Base-by-base conservation (phyloP, 35 echinoderm and acorn worm genomes). In the Diadema setosum region DNA sequence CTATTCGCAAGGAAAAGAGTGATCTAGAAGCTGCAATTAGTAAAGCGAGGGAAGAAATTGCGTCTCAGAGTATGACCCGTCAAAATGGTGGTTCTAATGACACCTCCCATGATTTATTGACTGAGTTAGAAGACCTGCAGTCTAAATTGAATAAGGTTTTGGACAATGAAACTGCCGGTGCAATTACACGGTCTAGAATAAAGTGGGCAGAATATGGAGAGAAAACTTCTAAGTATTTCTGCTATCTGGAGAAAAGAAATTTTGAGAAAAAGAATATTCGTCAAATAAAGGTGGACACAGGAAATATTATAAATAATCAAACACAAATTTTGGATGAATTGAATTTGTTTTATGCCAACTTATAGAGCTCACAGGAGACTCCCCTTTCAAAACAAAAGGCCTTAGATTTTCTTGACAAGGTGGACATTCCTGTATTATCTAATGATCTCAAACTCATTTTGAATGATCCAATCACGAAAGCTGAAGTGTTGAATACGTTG, bases 211-310 rank as follows among this genome's bases (percentile, higher is more conserved):
- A 81, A 25, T 46, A 30, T 81, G 75, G 75, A 6, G 75, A 81
- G 24, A 81, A 45, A 81, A 45, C 39, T 46, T 42, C 75, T 3
- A 81, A 42, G 46, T 81, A 81, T 43, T 81, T 81, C 27, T 81
- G 75, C 42, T 44, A 81, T 25, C 41, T 45, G 2, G 75, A 81
- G 75, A 81, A 39, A 34, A 14, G 41, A 42, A 42, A 35, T 2
- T 8, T 44, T 81, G 75, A 81, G 39, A 81, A 81, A 42, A 81
- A 81, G 26, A 81, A 27, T 34, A 81, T 81, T 81, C 41, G n/a
- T 34, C 36, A 16, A 4, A 16, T 81, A 11, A 42, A 81, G 44
- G 27, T 16, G 5, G 75, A 81, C 26, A 5, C 18, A 42, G 75
- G 42, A 16, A 27, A 35, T 45, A 43, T 81, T 15, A 58, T 83